Evolutionary conservation across 2,797 vertebrate species (phyloP), one percentile per base, ranked within the genome.

Genomic region (Falco cherrug): DNA sequence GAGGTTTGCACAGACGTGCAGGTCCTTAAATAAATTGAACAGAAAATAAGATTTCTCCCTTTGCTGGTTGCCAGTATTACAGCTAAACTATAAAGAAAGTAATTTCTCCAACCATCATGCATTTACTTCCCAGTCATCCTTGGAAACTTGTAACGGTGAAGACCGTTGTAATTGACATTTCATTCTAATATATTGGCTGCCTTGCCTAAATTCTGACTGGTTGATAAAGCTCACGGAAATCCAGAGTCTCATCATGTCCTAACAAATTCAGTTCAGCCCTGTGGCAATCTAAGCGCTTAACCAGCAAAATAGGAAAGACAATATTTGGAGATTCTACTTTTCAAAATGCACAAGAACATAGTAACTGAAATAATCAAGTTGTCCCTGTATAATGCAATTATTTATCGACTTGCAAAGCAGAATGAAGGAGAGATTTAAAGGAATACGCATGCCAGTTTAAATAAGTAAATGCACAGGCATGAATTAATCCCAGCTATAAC

Each of bases 41-140:
- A 93, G 97, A 97, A 97, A 96, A 97, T 96, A 96, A 93, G 84
- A 94, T 96, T 97, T 96, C 56, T 91, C 22, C n/a, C 53, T 87
- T 97, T 96, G 61, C 76, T 92, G 22, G 51, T 89, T 97, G 69
- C 57, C 65, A 76, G 80, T 84, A 94, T 95, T 95, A 90, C 88
- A 96, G 88, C 68, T 92, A 94, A 91, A 92, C 61, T 88, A 95
- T 80, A 96, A 96, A 96, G 86, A 96, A 97, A 96, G 95, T 94
- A 96, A 97, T 97, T 97, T 97, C 79, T 97, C 69, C 94, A 85
- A 78, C 93, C 89, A 93, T 93, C 90, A 63, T 86, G 69, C 84
- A 89, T 97, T 97, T 95, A 75, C 78, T 96, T 95, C 47, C 59
- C 57, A 91, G 79, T 83, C 85, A 93, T 95, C 92, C 89, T 95